Evolutionary conservation across 2,113 vertebrate species (phyloP), one percentile per base, ranked within the genome.

Genomic region (Phyllostomus hastatus): DNA sequence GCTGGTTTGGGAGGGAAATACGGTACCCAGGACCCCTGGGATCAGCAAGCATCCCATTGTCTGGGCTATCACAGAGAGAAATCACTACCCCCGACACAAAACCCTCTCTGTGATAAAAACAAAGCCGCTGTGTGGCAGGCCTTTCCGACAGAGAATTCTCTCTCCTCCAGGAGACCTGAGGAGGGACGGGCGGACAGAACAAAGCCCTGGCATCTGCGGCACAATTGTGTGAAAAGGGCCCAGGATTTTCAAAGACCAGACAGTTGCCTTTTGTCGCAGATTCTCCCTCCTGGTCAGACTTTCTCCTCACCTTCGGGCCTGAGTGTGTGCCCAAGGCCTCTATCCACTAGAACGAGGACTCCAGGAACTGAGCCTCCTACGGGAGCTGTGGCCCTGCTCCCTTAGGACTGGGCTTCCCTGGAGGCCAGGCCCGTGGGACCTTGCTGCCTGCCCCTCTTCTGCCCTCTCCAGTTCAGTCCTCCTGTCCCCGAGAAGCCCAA

Each of bases 161-260:
- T 38, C 93, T 93, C 82, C 41, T 76, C 50, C 66, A 22, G 26
- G 84, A 86, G 89, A 89, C 73, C 75, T 50, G 73, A 90, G 92
- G 76, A 67, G 4, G 57, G 69, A 20, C 20, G 66, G 61, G 90
- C 75, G 54, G 50, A 19, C 38, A 10, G 52, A 96, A 96, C 97
- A 97, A 98, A 97, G 92, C 52, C 73, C 79, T 84, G 61, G 96
- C 85, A 91, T 89, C 88, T 87, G 97, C 78, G 82, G 79, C 93
- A n/a, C 5, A 10, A 33, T 17, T 48, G 87, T 46, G 67, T 50
- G 90, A 73, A 86, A 88, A 91, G 59, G 80, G 41, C n/a, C 88
- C 93, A 59, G 82, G 69, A 31, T 52, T 86, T 69, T 66, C 93
- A 75, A n/a, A 48, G 96, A 91, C 22, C 33, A n/a, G 5, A 46